These are phyloP conservation scores for Meliscaeva auricollis DNA, from an alignment of 2,888 invertebrate genomes.

Conservation along the genomic window DNA sequence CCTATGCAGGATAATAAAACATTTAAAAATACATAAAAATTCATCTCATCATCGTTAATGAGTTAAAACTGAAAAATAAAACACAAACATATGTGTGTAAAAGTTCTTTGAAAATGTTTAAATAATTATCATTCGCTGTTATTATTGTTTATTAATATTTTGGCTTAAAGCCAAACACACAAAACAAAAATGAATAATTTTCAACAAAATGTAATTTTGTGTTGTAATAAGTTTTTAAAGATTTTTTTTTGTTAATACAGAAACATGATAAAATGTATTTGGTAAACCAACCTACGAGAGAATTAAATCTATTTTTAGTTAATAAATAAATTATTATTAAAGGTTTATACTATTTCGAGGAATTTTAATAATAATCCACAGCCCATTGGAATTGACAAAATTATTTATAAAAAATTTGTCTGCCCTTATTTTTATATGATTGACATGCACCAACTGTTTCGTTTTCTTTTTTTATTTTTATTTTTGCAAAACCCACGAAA, in stretches of 20 bases:
- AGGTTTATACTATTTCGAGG: neutral
- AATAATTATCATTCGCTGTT: neutral
- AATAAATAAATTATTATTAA: neutral
- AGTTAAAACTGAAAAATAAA: neutral
- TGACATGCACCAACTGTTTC: neutral
- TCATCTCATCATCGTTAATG: too few relatives aligned
- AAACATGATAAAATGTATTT: neutral
- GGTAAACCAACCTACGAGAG: neutral
- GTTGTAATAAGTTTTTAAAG: neutral
- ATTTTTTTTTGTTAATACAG: neutral
- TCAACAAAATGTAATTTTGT: neutral
- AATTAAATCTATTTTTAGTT: neutral
- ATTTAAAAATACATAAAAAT: neutral
- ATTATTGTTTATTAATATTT: constrained; percentile 11
- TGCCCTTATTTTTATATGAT: neutral
- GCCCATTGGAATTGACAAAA: neutral
- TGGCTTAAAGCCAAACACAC: neutral
- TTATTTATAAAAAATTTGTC: neutral
- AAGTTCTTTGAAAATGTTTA: neutral
- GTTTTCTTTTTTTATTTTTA: too few relatives aligned
- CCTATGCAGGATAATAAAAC: too few relatives aligned
- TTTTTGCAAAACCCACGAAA: too few relatives aligned
- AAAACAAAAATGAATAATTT: constrained; percentile 2
- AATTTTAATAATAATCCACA: neutral
- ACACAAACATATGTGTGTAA: too few relatives aligned